A percentile compares a stretch with the other conserved stretches of the same genome.
These are phyloP conservation scores for Napeogenes inachia DNA, from an alignment of 2,888 invertebrate genomes.

Conservation along the genomic window DNA sequence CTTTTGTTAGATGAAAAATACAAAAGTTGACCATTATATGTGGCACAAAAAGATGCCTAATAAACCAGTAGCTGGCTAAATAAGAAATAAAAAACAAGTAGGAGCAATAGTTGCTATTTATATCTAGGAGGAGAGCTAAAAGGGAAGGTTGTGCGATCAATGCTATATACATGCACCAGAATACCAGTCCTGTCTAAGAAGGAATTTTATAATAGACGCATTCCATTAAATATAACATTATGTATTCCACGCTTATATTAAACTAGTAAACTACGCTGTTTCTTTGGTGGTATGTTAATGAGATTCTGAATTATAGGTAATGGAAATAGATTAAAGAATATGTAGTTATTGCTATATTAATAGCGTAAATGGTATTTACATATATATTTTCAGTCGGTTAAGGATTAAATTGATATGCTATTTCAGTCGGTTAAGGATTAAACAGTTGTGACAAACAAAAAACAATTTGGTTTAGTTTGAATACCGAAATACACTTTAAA, in stretches of 20 bases:
- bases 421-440: too few species aligned
- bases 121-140: slow-evolving; percentile 36
- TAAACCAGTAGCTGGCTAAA: slow-evolving; percentile 23
- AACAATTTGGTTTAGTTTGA: not conserved
- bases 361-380: too few species aligned
- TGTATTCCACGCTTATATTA: slow-evolving; percentile 20
- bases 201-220: slow-evolving; percentile 32
- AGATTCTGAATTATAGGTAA: slow-evolving; percentile 17
- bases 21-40: not conserved
- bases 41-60: slow-evolving; percentile 15
- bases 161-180: slow-evolving; percentile 33
- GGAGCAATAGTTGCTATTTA: slow-evolving; percentile 31
- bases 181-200: slow-evolving; percentile 42
- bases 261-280: slow-evolving; percentile 17
- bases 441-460: not conserved
- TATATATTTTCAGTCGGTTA: too few species aligned
- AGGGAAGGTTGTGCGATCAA: slow-evolving; percentile 43
- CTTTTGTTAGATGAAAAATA: not conserved
- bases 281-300: slow-evolving; percentile 15
- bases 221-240: slow-evolving; percentile 18
- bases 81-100: slow-evolving; percentile 25
- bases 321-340: slow-evolving; percentile 3
- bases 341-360: not conserved
- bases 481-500: not conserved
- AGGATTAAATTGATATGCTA: too few species aligned